phyloP scores from a whole-genome alignment of 1,140 invertebrate genomes.

The Zophobas atratus region DNA sequence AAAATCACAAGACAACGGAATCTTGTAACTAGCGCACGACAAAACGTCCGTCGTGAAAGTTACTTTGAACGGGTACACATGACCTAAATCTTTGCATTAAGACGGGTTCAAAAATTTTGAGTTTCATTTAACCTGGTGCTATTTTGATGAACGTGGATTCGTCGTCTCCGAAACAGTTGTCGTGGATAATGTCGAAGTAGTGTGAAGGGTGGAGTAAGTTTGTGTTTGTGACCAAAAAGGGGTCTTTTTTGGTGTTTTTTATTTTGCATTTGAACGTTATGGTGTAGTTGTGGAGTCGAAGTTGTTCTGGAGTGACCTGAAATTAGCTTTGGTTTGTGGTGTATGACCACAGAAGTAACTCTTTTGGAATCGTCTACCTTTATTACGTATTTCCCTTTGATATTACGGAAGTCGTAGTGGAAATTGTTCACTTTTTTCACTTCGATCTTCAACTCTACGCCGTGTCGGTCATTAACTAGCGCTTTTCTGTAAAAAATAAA shows the following conservation, averaged over 20 bases:
- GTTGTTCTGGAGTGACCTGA: conserved; percentile 25
- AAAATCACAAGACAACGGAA: conserved; percentile 1
- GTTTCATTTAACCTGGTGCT: not conserved
- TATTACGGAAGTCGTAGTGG: not conserved
- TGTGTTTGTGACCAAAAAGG: not conserved
- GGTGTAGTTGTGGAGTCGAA: conserved; percentile 12
- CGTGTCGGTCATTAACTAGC: conserved; percentile 39
- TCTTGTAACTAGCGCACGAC: not conserved
- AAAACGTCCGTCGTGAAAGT: not conserved
- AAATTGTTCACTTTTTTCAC: not conserved
- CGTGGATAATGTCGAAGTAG: not conserved
- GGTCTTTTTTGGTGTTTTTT: conserved; percentile 8
- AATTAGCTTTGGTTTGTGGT: not conserved
- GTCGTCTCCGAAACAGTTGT: conserved; percentile 7
- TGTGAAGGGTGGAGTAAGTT: not conserved
- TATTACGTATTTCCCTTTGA: conserved; percentile 19
- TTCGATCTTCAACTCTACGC: conserved; percentile 7
- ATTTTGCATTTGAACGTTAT: conserved; percentile 34
- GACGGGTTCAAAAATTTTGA: not conserved
- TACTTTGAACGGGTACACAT: not conserved
- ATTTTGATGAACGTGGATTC: not conserved
- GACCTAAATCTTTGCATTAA: not conserved
- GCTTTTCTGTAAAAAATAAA: conserved; percentile 5
- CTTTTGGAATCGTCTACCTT: not conserved
- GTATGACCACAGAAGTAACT: no score